Conservation (phyloP, 2,797 vertebrate genomes). For the Sylvia borin region DNA sequence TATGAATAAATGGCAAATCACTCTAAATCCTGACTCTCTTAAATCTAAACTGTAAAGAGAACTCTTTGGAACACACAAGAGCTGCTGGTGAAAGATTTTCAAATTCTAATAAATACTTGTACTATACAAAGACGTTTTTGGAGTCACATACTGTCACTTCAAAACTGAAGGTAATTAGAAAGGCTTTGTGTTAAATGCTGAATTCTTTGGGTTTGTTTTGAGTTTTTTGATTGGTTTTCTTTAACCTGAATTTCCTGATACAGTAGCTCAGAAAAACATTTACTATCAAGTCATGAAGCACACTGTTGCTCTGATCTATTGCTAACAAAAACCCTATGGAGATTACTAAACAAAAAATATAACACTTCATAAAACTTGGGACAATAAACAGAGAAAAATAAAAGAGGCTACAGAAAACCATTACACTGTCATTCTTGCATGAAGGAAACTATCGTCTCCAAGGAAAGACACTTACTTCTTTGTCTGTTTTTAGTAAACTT, state of each 20-base stretch:
- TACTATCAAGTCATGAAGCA: neutral
- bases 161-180: neutral
- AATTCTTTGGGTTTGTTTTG: neutral
- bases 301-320: neutral
- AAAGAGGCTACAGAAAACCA: neutral
- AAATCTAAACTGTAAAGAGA: neutral
- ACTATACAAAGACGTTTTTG: neutral
- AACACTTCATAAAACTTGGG: neutral
- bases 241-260: neutral
- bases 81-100: neutral
- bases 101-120: neutral
- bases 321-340: neutral
- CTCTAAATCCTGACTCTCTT: neutral
- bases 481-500: conserved; percentile 93
- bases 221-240: neutral
- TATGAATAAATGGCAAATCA: neutral
- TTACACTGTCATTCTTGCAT: neutral
- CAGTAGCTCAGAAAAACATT: neutral
- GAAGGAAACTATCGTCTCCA: neutral
- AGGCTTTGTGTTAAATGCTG: neutral
- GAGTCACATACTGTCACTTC: neutral
- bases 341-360: neutral
- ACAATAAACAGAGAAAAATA: neutral
- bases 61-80: neutral
- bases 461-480: conserved; percentile 85